Evolutionary conservation across 2,113 vertebrate genomes (phyloP).

Genomic region (Eudyptes chrysolophus): DNA sequence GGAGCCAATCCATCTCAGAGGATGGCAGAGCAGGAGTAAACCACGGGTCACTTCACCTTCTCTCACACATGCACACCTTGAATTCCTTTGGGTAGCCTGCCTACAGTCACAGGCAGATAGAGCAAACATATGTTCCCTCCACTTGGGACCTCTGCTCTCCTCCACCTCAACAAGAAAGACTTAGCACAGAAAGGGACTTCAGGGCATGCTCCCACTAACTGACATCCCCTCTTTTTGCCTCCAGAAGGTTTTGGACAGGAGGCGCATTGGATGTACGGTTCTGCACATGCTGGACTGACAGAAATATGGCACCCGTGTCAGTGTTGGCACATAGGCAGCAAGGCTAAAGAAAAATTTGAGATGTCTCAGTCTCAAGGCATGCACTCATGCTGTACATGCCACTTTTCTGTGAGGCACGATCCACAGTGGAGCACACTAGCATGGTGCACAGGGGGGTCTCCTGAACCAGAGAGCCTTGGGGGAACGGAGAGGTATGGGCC

Average conservation of each 20-base stretch:
- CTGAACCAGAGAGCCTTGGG: neutral
- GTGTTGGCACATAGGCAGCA: neutral
- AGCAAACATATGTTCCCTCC: neutral
- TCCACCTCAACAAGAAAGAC: neutral
- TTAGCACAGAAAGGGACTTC: neutral
- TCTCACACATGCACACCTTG: neutral
- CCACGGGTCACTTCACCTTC: neutral
- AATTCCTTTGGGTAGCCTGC: neutral
- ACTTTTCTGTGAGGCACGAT: neutral
- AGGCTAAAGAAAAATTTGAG: neutral
- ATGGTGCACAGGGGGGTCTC: neutral
- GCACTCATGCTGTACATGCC: neutral
- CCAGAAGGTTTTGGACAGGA: neutral
- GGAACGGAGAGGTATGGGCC: neutral
- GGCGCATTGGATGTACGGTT: accelerated
- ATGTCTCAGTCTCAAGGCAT: neutral
- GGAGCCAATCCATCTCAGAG: neutral
- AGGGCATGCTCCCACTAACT: neutral
- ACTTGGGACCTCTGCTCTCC: neutral
- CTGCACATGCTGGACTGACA: neutral
- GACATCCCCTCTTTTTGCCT: neutral
- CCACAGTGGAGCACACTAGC: accelerated
- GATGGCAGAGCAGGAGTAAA: neutral
- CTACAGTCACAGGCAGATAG: neutral
- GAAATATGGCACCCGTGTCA: neutral